Percentiles rank a stretch among this genome's conserved stretches.
Evolutionary conservation across 2,797 vertebrate genomes (phyloP).

Genomic region (Kryptopterus vitreolus): DNA sequence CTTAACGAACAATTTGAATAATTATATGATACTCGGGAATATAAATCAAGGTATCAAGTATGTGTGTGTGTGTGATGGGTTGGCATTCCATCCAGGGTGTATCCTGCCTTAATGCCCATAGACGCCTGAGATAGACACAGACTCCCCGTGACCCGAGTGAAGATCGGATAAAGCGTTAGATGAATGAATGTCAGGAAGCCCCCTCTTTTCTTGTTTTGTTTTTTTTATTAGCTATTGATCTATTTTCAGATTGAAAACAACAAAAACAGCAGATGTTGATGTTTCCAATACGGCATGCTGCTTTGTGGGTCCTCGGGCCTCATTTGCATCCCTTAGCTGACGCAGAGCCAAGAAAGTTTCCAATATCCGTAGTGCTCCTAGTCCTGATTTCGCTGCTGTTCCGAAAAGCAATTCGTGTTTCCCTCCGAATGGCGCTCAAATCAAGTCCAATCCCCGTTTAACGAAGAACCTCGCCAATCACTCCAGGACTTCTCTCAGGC

Average conservation of each 20-base stretch:
- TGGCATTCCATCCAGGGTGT: too few relatives aligned
- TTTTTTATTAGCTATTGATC: not conserved
- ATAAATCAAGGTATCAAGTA: too few relatives aligned
- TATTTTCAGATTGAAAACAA: not conserved
- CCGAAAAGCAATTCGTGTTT: not conserved
- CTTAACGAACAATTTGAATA: too few relatives aligned
- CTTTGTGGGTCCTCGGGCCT: not conserved
- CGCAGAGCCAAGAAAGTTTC: not conserved
- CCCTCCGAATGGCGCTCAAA: not conserved
- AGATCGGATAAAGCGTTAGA: too few relatives aligned
- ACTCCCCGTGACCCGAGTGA: too few relatives aligned
- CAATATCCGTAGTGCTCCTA: not conserved
- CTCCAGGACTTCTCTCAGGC: constrained; percentile 30
- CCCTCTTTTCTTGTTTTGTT: too few relatives aligned
- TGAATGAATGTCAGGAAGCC: too few relatives aligned
- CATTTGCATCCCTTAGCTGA: not conserved
- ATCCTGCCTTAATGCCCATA: too few relatives aligned
- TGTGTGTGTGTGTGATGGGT: too few relatives aligned
- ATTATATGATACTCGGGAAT: too few relatives aligned
- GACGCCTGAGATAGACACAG: too few relatives aligned
- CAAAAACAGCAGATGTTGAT: not conserved
- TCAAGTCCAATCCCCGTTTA: not conserved
- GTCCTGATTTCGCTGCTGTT: not conserved
- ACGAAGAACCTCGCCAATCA: constrained; percentile 41
- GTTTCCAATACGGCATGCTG: not conserved